Conservation (phyloP, 2,888 invertebrate species). For the Clitarchus hookeri region DNA sequence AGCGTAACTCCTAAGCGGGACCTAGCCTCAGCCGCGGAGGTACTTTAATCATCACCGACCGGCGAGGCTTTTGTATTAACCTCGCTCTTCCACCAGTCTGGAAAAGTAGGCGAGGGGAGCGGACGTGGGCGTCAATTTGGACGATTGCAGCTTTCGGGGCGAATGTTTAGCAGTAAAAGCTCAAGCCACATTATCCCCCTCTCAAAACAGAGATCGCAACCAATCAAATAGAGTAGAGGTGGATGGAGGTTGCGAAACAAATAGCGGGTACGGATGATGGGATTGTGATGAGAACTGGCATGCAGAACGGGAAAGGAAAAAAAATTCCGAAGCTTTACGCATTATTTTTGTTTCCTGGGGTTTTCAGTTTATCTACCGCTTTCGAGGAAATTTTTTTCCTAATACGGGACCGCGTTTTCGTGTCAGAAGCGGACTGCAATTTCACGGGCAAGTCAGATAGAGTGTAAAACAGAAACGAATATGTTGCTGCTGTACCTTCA, state of each 20-base stretch:
- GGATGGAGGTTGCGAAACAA: background rate
- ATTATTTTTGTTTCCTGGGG: too few relatives aligned
- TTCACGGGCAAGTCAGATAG: too few relatives aligned
- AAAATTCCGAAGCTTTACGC: too few relatives aligned
- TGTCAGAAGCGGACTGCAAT: too few relatives aligned
- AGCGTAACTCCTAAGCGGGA: background rate
- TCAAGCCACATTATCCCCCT: background rate
- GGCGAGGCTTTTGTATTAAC: background rate
- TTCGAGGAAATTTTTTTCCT: too few relatives aligned
- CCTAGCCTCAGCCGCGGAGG: background rate
- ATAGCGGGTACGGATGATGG: too few relatives aligned
- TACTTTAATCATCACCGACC: background rate
- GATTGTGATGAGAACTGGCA: too few relatives aligned
- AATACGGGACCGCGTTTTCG: too few relatives aligned
- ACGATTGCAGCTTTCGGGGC: constrained; percentile 4
- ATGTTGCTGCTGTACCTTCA: too few relatives aligned
- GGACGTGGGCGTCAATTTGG: background rate
- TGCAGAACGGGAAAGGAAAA: too few relatives aligned
- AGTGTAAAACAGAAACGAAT: too few relatives aligned
- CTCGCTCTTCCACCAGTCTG: background rate
- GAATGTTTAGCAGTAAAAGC: background rate
- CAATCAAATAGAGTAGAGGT: background rate
- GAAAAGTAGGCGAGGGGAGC: background rate
- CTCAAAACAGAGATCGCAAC: background rate
- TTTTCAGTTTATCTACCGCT: too few relatives aligned